These are phyloP conservation scores for Styela plicata DNA, from an alignment of 23 tunicate genomes.

Conservation along the genomic window DNA sequence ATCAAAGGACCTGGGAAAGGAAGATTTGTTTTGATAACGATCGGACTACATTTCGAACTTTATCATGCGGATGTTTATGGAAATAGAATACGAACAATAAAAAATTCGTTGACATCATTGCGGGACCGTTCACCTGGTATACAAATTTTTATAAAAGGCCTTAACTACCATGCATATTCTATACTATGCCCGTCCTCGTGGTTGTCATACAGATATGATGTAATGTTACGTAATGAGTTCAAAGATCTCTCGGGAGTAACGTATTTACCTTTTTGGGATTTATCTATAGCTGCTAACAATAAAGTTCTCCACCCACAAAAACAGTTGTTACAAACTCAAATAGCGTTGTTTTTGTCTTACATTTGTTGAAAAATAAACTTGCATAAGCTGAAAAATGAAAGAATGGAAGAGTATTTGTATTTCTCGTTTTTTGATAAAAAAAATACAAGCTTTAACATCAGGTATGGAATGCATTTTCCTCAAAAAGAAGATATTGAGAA, in stretches of 20 bases:
- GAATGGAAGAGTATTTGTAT: no score
- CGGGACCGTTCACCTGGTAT: slow-evolving; percentile 45
- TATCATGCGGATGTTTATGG: slow-evolving; percentile 48
- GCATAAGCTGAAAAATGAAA: no score
- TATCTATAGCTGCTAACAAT: slow-evolving; percentile 19
- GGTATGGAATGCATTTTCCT: no score
- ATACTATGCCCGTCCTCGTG: slow-evolving; percentile 19
- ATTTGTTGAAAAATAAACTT: slow-evolving; percentile 2
- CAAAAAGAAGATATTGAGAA: no score
- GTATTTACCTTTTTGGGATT: slow-evolving; percentile 40
- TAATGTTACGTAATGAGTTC: slow-evolving; percentile 26
- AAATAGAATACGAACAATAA: slow-evolving; percentile 36
- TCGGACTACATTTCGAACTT: slow-evolving; percentile 50
- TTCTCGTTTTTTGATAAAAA: no score
- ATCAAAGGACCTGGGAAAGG: slow-evolving; percentile 35
- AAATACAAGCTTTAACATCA: no score
- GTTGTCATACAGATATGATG: slow-evolving; percentile 27
- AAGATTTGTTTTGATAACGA: slow-evolving; percentile 52
- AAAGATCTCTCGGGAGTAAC: slow-evolving; percentile 4
- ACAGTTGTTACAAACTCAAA: neutral
- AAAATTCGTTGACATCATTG: slow-evolving; percentile 28
- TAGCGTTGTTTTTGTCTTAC: slow-evolving; percentile 6
- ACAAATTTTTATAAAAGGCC: slow-evolving; percentile 46
- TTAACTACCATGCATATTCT: slow-evolving; percentile 16
- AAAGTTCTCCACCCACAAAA: neutral